Evolutionary conservation across 2,113 vertebrate species (phyloP).

Genomic region (Neotoma lepida): DNA sequence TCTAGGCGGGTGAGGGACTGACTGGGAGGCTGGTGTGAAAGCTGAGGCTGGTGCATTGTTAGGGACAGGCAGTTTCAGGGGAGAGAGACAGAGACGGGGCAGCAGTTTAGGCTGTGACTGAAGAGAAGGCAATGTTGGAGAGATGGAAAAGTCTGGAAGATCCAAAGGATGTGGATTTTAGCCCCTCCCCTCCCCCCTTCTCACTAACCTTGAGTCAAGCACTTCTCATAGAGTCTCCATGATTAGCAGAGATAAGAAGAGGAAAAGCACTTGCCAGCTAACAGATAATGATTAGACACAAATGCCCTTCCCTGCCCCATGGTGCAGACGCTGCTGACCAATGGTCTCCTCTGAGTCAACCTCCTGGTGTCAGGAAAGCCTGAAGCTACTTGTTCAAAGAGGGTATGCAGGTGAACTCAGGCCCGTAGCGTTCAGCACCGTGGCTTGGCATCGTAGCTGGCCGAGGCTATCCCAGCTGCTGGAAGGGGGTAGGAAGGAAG

Average conservation of each 20-base stretch:
- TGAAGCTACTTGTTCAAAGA: neutral
- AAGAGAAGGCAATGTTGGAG: neutral
- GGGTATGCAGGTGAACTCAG: no score
- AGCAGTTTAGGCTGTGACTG: neutral
- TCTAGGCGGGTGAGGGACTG: neutral
- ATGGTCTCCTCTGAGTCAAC: neutral
- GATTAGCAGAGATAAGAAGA: neutral
- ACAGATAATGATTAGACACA: neutral
- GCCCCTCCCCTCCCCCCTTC: neutral
- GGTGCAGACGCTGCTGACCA: neutral
- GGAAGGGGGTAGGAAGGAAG: neutral
- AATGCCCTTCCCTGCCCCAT: neutral
- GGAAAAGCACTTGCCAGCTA: neutral
- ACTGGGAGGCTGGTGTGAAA: neutral
- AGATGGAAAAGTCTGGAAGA: neutral
- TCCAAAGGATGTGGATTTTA: neutral
- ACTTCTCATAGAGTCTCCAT: neutral
- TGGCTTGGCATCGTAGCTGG: neutral
- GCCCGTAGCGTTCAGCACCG: no score
- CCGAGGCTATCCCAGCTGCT: neutral
- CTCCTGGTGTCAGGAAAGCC: neutral
- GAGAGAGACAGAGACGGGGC: neutral
- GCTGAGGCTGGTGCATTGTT: neutral
- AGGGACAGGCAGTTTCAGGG: neutral
- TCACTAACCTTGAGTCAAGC: neutral